A percentile compares a stretch with the other conserved stretches of the same genome.
Conservation (phyloP, 1,140 invertebrate species). For the Popillia japonica region DNA sequence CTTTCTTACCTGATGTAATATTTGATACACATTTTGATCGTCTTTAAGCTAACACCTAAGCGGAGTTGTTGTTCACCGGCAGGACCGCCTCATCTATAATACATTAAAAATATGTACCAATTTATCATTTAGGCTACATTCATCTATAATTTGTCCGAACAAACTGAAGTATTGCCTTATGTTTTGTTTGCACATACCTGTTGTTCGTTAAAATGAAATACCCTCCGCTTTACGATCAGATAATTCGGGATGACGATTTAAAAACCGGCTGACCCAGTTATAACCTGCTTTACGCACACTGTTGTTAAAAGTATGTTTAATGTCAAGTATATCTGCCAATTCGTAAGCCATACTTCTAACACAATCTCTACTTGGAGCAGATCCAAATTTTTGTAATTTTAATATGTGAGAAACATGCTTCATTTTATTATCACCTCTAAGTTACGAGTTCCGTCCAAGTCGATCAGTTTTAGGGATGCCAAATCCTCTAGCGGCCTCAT, state of each 20-base stretch:
- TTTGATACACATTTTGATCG: no score
- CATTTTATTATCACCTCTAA: background rate
- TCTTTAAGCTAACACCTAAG: no score
- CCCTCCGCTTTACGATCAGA: no score
- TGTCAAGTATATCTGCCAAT: conserved; percentile 9
- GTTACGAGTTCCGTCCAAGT: background rate
- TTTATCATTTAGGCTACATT: no score
- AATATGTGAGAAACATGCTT: conserved; percentile 28
- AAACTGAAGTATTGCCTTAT: conserved; percentile 36
- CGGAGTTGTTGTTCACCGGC: no score
- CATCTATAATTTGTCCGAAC: background rate
- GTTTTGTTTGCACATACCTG: no score
- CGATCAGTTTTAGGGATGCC: background rate
- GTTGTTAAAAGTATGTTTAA: conserved; percentile 41
- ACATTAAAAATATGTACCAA: no score
- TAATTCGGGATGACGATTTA: conserved; percentile 49
- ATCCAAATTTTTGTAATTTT: conserved; percentile 38
- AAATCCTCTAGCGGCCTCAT: no score
- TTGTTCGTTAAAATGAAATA: no score
- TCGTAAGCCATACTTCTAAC: conserved; percentile 36
- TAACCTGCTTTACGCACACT: conserved; percentile 48
- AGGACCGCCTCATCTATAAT: no score
- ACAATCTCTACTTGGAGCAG: conserved; percentile 36
- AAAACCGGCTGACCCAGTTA: conserved; percentile 56
- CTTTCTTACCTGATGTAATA: no score